Base-by-base conservation (phyloP, 2,113 vertebrate species). In the Mionectes macconnelli region DNA sequence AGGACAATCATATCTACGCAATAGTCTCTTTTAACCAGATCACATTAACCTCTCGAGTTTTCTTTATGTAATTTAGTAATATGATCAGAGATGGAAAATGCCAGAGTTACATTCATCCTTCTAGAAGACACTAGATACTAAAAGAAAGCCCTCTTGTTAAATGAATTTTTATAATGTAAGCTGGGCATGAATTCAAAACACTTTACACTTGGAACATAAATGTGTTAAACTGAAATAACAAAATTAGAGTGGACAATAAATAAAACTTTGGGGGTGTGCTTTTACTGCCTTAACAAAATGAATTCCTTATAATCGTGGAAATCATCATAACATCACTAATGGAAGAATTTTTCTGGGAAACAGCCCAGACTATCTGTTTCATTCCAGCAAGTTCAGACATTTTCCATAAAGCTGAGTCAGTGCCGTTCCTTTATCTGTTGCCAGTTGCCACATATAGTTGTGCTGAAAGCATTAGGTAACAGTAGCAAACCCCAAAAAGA, bases 221-320 rank as follows among this genome's bases (percentile, higher is more conserved):
- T 47, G 39, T 83, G 81, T 85, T 91, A 91, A 76, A 50, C 57
- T 86, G 82, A 80, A 96, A 96, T 93, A 96, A 94, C 72, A 84
- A 67, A 94, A 96, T 90, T 86, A 77, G n/a, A 83, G 35, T 50
- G 35, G 87, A 86, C 82, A 86, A 90, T 96, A 92, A 96, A 93
- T 96, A 93, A 84, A 94, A 67, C 72, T 77, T 13, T 0, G 3
- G 47, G 78, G 72, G 52, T 66, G 20, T 47, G 31, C 30, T 94
- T 93, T 80, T 94, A 91, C 37, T 69, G 84, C 67, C 35, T 74
- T 59, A 70, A 55, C 33, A 63, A 73, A 79, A 83, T 67, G 8
- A 91, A 67, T 52, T 93, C 53, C 39, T 88, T 81, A 64, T 42
- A 53, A 73, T 90, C 7, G 47, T 52, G 84, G 49, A 80, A 94